Percentiles rank a stretch among this genome's conserved stretches.
These are phyloP conservation scores for Sipha flava DNA, from an alignment of 1,140 invertebrate species.

Conservation along the genomic window DNA sequence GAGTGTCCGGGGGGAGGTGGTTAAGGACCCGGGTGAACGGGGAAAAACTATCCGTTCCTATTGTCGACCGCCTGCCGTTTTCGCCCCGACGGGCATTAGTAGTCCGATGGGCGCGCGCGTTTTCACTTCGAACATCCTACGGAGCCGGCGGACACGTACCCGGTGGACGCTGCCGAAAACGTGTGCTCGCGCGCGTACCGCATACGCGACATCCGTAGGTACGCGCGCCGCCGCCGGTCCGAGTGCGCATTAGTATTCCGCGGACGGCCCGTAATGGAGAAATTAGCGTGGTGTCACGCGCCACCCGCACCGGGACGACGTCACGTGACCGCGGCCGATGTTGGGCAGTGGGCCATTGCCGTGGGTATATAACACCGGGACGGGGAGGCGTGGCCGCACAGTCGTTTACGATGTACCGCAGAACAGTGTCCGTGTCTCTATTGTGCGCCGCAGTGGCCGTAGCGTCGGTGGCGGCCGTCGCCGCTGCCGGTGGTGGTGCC, in stretches of 20 bases:
- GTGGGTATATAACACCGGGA: not conserved
- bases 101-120: too few relatives aligned
- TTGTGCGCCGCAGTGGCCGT: not conserved
- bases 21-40: too few relatives aligned
- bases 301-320: not conserved
- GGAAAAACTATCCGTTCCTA: too few relatives aligned
- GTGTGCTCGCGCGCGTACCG: not conserved
- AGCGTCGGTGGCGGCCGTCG: not conserved
- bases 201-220: too few relatives aligned
- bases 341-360: constrained; percentile 18
- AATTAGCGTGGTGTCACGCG: constrained; percentile 22
- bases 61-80: too few relatives aligned
- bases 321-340: not conserved
- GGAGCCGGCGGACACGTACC: not conserved
- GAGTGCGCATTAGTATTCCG: not conserved
- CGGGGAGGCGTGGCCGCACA: constrained; percentile 23
- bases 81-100: too few relatives aligned
- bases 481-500: not conserved
- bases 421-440: not conserved
- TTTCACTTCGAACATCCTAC: not conserved
- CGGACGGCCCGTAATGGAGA: not conserved
- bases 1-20: too few relatives aligned
- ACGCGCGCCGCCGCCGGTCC: not conserved
- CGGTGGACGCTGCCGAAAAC: not conserved
- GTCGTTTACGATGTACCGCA: constrained; percentile 18